Conservation (phyloP, 2,888 invertebrate species). For the Trichopoda pennipes region DNA sequence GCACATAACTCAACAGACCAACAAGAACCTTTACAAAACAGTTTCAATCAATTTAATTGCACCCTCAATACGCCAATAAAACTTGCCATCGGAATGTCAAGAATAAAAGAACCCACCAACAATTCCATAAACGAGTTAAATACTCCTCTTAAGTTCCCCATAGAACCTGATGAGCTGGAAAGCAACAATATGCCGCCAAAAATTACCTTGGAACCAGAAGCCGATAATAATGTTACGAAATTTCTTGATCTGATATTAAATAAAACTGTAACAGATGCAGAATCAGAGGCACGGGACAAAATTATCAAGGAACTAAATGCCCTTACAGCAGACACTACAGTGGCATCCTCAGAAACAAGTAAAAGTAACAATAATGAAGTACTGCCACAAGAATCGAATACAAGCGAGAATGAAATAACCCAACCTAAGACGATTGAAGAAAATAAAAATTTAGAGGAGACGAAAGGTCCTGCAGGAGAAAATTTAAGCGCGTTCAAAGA, state of each 20-base stretch:
- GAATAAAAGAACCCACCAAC: not conserved
- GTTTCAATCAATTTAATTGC: slow-evolving; percentile 12
- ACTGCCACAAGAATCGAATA: not conserved
- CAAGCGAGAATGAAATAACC: not conserved
- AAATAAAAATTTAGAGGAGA: not conserved
- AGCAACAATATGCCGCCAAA: slow-evolving; percentile 20
- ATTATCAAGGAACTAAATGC: slow-evolving; percentile 58
- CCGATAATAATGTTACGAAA: slow-evolving; percentile 55
- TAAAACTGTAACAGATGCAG: slow-evolving; percentile 59
- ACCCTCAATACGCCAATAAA: slow-evolving; percentile 43
- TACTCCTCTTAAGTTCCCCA: slow-evolving; percentile 37
- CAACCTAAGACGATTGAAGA: not conserved
- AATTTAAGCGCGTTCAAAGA: not conserved
- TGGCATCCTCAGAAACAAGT: not conserved
- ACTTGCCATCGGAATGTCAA: not conserved
- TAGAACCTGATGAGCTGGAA: slow-evolving; percentile 28
- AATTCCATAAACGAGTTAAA: slow-evolving; percentile 22
- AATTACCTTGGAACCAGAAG: slow-evolving; percentile 33
- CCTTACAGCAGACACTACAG: slow-evolving; percentile 33
- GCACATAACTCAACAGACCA: not conserved
- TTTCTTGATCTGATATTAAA: slow-evolving; percentile 56
- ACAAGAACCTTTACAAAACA: slow-evolving; percentile 11
- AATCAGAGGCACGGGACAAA: slow-evolving; percentile 47
- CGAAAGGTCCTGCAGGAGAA: not conserved
- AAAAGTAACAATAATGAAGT: slow-evolving; percentile 6